Conservation (phyloP, 2,888 invertebrate species). For the Diarsia mendica region DNA sequence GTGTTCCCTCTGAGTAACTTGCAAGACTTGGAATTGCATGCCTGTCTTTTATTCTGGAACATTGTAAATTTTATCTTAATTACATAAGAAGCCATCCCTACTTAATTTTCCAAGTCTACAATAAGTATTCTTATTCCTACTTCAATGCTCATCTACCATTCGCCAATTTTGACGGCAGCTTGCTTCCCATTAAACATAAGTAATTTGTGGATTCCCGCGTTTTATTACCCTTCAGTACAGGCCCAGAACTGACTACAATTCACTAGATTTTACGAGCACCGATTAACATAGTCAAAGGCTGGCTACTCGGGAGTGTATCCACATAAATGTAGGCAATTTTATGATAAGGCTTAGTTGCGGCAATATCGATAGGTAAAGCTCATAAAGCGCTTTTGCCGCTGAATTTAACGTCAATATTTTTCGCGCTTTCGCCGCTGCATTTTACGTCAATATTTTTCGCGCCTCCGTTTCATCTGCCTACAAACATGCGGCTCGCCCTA, state of each 20-base stretch:
- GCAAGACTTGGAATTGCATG: slow-evolving; percentile 6
- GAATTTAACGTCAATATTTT: slow-evolving; percentile 46
- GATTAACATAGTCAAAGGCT: slow-evolving; percentile 52
- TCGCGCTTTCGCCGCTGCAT: slow-evolving; percentile 23
- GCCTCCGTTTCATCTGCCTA: slow-evolving; percentile 33
- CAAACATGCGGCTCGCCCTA: slow-evolving; percentile 5
- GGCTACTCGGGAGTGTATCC: slow-evolving; percentile 36
- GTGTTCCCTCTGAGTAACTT: slow-evolving; percentile 26
- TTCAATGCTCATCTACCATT: slow-evolving; percentile 25
- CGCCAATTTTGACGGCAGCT: slow-evolving; percentile 18
- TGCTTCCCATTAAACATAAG: slow-evolving; percentile 44
- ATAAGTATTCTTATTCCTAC: slow-evolving; percentile 7
- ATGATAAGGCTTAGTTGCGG: slow-evolving; percentile 27
- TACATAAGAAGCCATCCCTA: background rate
- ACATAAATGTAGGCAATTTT: slow-evolving; percentile 52
- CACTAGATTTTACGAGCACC: slow-evolving; percentile 56
- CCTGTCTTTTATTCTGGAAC: slow-evolving; percentile 16
- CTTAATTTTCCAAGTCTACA: background rate
- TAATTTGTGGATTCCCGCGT: slow-evolving; percentile 49
- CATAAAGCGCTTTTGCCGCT: slow-evolving; percentile 39
- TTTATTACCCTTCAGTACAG: slow-evolving; percentile 40
- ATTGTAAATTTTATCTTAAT: slow-evolving; percentile 14
- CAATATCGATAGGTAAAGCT: slow-evolving; percentile 29
- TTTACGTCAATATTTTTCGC: slow-evolving; percentile 41
- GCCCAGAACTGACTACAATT: slow-evolving; percentile 50